These are phyloP conservation scores for Acanthochromis polyacanthus DNA, from an alignment of 2,113 vertebrate species.

Conservation along the genomic window DNA sequence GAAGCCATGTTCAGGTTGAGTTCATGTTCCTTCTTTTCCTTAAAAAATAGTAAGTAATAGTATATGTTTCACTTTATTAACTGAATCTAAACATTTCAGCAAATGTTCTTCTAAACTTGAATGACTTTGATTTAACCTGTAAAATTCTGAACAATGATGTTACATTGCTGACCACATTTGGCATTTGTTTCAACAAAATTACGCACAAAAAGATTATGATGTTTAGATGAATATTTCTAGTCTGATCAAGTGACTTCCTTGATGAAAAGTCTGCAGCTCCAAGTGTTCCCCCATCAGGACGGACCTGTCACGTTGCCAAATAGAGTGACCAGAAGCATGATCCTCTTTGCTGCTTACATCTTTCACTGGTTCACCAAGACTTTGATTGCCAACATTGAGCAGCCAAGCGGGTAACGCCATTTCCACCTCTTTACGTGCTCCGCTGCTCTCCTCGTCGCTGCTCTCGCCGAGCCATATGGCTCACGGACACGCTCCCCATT, in stretches of 20 bases:
- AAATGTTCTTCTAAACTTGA: too few species aligned
- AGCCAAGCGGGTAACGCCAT: conserved; percentile 79
- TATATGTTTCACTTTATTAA: too few species aligned
- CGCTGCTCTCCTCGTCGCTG: conserved; percentile 62
- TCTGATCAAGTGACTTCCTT: conserved; percentile 8
- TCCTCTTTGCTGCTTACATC: conserved; percentile 58
- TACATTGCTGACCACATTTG: neutral
- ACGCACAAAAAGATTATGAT: neutral
- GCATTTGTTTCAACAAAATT: neutral
- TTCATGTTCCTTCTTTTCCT: too few species aligned
- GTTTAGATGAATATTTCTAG: conserved; percentile 20
- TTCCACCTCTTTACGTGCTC: conserved; percentile 82
- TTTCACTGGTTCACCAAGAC: conserved; percentile 68
- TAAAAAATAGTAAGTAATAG: too few species aligned
- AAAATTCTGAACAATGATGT: neutral
- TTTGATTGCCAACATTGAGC: conserved; percentile 78
- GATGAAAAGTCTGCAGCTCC: conserved; percentile 40
- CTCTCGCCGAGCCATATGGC: conserved; percentile 82
- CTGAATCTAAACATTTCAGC: too few species aligned
- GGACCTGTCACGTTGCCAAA: conserved; percentile 63
- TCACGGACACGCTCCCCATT: conserved; percentile 79
- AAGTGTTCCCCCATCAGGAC: conserved; percentile 53
- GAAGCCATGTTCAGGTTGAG: too few species aligned
- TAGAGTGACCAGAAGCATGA: conserved; percentile 62
- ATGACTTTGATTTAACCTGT: too few species aligned